phyloP scores from a whole-genome alignment of 2,888 invertebrate genomes.

The Elysia crispata region DNA sequence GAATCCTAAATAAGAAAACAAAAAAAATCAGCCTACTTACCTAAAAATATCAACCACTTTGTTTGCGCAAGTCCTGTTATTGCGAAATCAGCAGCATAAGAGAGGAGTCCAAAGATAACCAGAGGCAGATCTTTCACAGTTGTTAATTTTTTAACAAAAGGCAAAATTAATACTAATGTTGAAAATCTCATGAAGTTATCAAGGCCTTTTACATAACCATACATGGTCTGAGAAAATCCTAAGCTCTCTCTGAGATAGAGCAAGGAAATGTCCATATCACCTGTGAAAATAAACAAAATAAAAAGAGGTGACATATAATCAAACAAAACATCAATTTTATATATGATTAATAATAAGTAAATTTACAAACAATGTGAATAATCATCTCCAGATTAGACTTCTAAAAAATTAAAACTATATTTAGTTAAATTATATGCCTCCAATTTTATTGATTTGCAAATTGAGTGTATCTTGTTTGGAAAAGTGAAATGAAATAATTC shows the following conservation, averaged over 20 bases:
- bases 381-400: no score
- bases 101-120: conserved; percentile 75
- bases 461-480: no score
- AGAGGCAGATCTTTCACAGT: conserved; percentile 72
- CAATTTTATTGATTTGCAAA: no score
- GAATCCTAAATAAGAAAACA: conserved; percentile 29
- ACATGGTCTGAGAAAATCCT: conserved; percentile 84
- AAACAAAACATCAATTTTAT: no score
- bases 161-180: conserved; percentile 71
- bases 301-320: not conserved
- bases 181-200: conserved; percentile 81
- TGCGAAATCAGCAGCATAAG: conserved; percentile 72
- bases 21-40: conserved; percentile 61
- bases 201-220: conserved; percentile 81
- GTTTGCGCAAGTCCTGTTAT: conserved; percentile 73
- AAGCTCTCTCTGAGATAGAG: conserved; percentile 85
- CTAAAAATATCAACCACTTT: conserved; percentile 74
- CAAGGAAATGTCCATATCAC: conserved; percentile 87
- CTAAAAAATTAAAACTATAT: no score
- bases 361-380: no score
- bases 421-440: no score
- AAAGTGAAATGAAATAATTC: no score
- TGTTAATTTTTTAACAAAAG: conserved; percentile 63
- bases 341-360: no score
- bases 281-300: conserved; percentile 77